These are phyloP conservation scores for Listronotus bonariensis DNA, from an alignment of 1,140 invertebrate genomes.

Conservation along the genomic window DNA sequence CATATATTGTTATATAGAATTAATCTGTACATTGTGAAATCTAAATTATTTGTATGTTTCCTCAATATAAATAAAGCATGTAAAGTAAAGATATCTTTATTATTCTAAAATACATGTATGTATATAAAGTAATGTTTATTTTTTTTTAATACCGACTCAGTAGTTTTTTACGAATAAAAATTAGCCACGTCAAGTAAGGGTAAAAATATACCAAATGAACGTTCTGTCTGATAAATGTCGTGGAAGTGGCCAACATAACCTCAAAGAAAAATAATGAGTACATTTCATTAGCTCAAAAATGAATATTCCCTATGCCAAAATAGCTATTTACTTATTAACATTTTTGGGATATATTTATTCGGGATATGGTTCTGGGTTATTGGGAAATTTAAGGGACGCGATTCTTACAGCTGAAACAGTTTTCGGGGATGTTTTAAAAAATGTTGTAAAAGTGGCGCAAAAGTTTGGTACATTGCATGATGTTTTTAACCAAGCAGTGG, in stretches of 20 bases:
- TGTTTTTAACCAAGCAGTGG: slow-evolving; percentile 80
- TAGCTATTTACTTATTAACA: slow-evolving; percentile 73
- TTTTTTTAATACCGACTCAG: too few species aligned
- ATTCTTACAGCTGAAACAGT: slow-evolving; percentile 76
- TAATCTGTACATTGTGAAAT: too few species aligned
- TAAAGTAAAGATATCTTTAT: too few species aligned
- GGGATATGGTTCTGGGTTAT: slow-evolving; percentile 75
- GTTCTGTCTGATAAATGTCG: slow-evolving; percentile 4
- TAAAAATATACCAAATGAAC: too few species aligned
- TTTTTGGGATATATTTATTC: slow-evolving; percentile 79
- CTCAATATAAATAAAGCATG: too few species aligned
- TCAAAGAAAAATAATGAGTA: slow-evolving; percentile 7
- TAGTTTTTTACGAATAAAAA: too few species aligned
- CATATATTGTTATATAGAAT: too few species aligned
- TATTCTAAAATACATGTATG: too few species aligned
- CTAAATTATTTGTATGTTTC: too few species aligned
- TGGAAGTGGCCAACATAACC: slow-evolving; percentile 34
- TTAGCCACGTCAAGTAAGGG: too few species aligned
- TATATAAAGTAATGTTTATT: too few species aligned
- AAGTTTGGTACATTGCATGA: slow-evolving; percentile 79
- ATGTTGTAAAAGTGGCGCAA: slow-evolving; percentile 74
- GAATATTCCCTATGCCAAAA: slow-evolving; percentile 74
- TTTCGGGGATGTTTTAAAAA: slow-evolving; percentile 75
- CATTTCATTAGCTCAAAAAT: slow-evolving; percentile 53
- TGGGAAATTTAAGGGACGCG: slow-evolving; percentile 74